phyloP scores from a whole-genome alignment of 2,888 invertebrate species.

The Tolmerus cingulatus region DNA sequence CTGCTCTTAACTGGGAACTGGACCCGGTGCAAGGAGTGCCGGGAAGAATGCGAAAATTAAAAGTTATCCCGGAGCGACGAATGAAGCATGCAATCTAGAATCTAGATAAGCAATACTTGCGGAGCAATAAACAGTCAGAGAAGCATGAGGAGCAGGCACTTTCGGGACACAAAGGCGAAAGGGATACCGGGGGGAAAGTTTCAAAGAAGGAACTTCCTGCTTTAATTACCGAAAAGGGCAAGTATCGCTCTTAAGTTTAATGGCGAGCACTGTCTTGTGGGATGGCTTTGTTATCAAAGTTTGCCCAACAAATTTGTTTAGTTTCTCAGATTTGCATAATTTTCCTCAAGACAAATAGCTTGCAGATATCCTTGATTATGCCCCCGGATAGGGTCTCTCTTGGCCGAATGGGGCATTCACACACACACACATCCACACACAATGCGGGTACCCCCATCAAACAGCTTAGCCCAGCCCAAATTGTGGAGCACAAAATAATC shows the following conservation, averaged over 20 bases:
- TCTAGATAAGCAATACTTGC: slow-evolving; percentile 26
- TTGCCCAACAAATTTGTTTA: slow-evolving; percentile 46
- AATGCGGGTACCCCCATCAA: neutral
- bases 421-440: neutral
- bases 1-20: neutral
- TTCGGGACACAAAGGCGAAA: neutral
- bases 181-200: neutral
- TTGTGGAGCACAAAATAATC: slow-evolving; percentile 36
- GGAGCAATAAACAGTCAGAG: neutral
- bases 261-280: slow-evolving; percentile 21
- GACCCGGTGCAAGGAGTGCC: neutral
- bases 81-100: slow-evolving; percentile 36
- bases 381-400: neutral
- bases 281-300: slow-evolving; percentile 47
- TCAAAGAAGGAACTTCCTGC: slow-evolving; percentile 20
- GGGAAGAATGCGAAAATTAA: slow-evolving; percentile 11
- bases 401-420: neutral
- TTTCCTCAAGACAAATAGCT: slow-evolving; percentile 36
- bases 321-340: slow-evolving; percentile 46
- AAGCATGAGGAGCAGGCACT: neutral
- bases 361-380: slow-evolving; percentile 38
- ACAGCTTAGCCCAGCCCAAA: neutral
- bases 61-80: slow-evolving; percentile 12
- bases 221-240: slow-evolving; percentile 45
- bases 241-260: slow-evolving; percentile 24